Percentiles rank a stretch among this genome's conserved stretches.
Evolutionary conservation across 1,140 invertebrate species (phyloP).

Genomic region (Apocrypta bakeri): DNA sequence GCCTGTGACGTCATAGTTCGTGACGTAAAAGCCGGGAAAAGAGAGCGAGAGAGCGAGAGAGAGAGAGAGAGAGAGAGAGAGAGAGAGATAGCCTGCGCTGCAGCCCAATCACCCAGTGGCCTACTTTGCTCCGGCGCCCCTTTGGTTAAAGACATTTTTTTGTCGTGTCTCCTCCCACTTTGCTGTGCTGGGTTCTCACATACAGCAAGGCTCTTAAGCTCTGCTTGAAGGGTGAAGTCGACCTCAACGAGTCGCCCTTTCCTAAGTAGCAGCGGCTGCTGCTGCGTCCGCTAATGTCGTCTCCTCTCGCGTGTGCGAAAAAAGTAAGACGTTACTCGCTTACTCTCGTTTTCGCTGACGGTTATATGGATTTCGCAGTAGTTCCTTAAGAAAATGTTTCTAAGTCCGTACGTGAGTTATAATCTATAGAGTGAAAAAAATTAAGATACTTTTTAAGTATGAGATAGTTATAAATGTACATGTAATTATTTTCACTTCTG

Average conservation of each 20-base stretch:
- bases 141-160: constrained; percentile 51
- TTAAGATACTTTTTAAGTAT: too few species aligned
- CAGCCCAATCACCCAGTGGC: constrained; percentile 66
- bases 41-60: constrained; percentile 37
- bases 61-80: constrained; percentile 45
- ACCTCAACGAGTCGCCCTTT: constrained; percentile 16
- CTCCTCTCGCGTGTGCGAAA: neutral
- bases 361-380: neutral
- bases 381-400: too few species aligned
- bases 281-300: constrained; percentile 24
- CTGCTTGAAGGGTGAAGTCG: neutral
- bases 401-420: too few species aligned
- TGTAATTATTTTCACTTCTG: too few species aligned
- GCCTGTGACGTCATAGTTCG: constrained; percentile 53
- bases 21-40: constrained; percentile 47
- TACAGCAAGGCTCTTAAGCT: neutral
- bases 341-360: neutral
- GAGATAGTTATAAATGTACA: too few species aligned
- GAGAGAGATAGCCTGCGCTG: constrained; percentile 55
- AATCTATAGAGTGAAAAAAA: too few species aligned
- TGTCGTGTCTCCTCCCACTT: constrained; percentile 1
- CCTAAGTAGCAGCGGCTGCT: neutral
- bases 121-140: constrained; percentile 58
- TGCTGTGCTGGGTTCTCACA: neutral
- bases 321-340: neutral